These are phyloP conservation scores for Gymnothorax javanicus DNA, from an alignment of 2,797 vertebrate species.

Conservation along the genomic window DNA sequence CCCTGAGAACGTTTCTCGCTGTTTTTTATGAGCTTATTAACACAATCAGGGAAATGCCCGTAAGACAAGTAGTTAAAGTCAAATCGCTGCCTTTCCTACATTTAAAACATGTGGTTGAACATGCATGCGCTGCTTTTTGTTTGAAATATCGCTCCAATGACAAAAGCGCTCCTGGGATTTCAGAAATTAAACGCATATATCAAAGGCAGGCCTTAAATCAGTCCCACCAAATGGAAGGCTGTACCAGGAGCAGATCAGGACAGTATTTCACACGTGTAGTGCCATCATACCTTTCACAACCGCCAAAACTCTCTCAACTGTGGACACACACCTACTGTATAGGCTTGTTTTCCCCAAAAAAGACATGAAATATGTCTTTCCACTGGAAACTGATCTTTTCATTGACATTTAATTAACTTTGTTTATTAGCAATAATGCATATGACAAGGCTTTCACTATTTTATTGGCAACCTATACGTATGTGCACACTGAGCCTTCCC, in stretches of 20 bases:
- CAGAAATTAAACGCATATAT: slow-evolving; percentile 34
- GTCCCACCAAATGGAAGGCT: not conserved
- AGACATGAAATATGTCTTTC: not conserved
- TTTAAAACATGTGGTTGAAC: slow-evolving; percentile 46
- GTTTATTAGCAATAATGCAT: too few relatives aligned
- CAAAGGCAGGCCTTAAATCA: not conserved
- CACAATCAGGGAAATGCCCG: slow-evolving; percentile 53
- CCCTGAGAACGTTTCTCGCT: slow-evolving; percentile 2
- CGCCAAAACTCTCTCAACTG: not conserved
- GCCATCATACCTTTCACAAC: not conserved
- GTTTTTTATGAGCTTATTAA: slow-evolving; percentile 38
- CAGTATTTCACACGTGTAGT: not conserved
- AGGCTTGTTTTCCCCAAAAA: not conserved
- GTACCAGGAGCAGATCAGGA: not conserved
- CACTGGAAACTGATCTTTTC: not conserved
- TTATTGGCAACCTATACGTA: not conserved
- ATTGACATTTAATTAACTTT: not conserved
- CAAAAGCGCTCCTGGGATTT: slow-evolving; percentile 26
- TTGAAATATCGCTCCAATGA: not conserved
- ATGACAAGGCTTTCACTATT: not conserved
- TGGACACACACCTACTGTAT: not conserved
- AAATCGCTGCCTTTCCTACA: slow-evolving; percentile 20
- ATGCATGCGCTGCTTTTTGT: slow-evolving; percentile 15
- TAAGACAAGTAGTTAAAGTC: slow-evolving; percentile 41
- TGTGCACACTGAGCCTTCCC: not conserved